Base-by-base conservation (phyloP, 2,797 vertebrate species). In the Pelochelys cantorii region DNA sequence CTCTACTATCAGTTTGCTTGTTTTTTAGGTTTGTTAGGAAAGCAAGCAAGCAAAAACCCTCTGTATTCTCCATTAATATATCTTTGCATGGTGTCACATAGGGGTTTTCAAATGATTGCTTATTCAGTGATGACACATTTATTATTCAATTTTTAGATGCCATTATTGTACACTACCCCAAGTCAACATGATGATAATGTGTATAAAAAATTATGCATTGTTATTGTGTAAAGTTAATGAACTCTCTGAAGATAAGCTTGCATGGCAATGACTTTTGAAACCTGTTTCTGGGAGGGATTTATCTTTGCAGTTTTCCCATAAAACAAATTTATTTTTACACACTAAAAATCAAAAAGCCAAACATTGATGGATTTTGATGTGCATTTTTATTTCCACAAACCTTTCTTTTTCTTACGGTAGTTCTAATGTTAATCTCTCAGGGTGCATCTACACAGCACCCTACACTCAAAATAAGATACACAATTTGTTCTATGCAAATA, bases 71-170 rank as follows among this genome's bases (percentile, higher is more conserved):
- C 86, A 48, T 81, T 83, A 93, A 68, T 88, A 8, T 82, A 55
- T 84, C 68, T 93, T 94, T 87, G 54, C 11, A 77, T 23, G 89
- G 53, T 74, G 22, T 90, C 79, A 87, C 11, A 17, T 74, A 81
- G 68, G 77, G 83, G 57, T 75, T 83, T 92, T 68, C 59, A 90
- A 71, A 71, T 91, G 62, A 90, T 85, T 23, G 77, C 11, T 68
- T 83, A 37, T 27, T 74, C 18, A 78, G 17, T 83, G 65, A 37
- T 75, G 55, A 57, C 75, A 85, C 23, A 34, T 86, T 84, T 68
- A 79, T 77, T 14, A 23, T 5, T n/a, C 25, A 29, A 62, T 42
- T 79, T 95, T 83, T 82, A 88, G 74, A 31, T 80, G 79, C 18
- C 37, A n/a, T 56, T 89, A 87, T 59, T 65, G 25, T 60, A 34